Base-by-base conservation (phyloP, 2,113 vertebrate species). In the Trogon melanurus region DNA sequence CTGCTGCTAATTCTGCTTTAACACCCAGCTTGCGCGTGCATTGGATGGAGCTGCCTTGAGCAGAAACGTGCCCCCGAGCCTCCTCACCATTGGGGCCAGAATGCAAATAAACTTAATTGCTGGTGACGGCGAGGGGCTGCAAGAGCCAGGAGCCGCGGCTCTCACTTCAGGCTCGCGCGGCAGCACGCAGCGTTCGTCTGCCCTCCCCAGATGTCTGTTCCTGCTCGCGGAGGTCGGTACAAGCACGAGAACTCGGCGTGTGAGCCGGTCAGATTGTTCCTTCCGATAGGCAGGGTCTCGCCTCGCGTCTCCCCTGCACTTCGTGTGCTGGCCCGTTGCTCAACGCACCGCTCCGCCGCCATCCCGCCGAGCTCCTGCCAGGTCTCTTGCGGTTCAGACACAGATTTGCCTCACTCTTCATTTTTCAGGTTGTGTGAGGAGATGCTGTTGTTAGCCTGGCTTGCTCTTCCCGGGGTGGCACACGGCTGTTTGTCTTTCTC, bases 381-480 rank as follows among this genome's bases (percentile, higher is more conserved):
- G 11, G 11, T 8, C 13, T 7, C 83, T 23, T 5, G 32, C 9
- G 23, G 29, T 5, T 16, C 19, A 0, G 32, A 1, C 54, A 20
- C 41, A 62, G 29, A 32, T 56, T 23, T 44, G 75, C 45, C 38
- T 21, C 9, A 51, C n/a, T 48, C 34, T 65, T 16, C 36, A 10
- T 27, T 41, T 3, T 8, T 38, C 2, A 13, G 36, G 69, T 2
- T 26, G 41, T 3, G 48, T 0, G 14, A 56, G 67, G 27, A 50
- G 62, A 19, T 2, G 5, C 61, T 38, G 62, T 9, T 14, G 1
- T 48, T 18, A 12, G 73, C 30, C 21, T 20, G 41, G 25, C 58
- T 41, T 60, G 53, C 44, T 44, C 62, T 23, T 29, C 22, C 54
- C 54, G 26, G 50, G 22, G 16, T 12, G 27, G 29, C 32, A 53